Evolutionary conservation across 2,113 vertebrate genomes (phyloP), one percentile per base, ranked within the genome.

Genomic region (Brachionichthys hirsutus): DNA sequence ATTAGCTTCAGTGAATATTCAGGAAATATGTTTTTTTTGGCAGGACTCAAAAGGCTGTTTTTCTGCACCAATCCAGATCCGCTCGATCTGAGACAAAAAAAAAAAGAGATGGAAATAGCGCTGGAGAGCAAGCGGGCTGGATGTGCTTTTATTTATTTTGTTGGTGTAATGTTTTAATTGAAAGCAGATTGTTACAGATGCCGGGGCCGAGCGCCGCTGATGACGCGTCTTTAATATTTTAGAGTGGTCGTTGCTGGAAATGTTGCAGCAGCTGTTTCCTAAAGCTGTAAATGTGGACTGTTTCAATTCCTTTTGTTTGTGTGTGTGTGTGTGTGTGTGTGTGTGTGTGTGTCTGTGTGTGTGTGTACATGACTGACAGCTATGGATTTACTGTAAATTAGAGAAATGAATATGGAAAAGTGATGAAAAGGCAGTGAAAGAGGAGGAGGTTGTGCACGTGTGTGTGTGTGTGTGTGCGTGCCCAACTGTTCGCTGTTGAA

Each of bases 301-400:
- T 67, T 63, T 67, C 70, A 51, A 17, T 64, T 19, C 16, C 18
- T 38, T 75, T 50, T 54, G 24, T 30, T 4, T 30, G 24, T 30
- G 24, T 30, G 24, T 30, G 24, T 30, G 24, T 30, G 24, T 30
- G 24, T 30, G 24, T 30, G 24, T 30, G 24, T 30, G 24, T 30
- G 24, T 30, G 24, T 30, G 24, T 30, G 24, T 77, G 54, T 81
- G 81, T 82, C 77, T 74, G 51, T 82, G 81, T 80, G 62, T 62
- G 36, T 73, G 71, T 81, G 66, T 72, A 73, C 54, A 47, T 90
- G 90, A 91, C 85, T 91, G 90, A 90, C 90, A 88, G 89, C 86
- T 90, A 89, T 89, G 90, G 89, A 87, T 91, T 92, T 91, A 91
- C 88, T 88, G 89, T 92, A 91, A 91, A 91, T 91, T 89, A 90